phyloP scores from a whole-genome alignment of 2,797 vertebrate species.

The Myotis daubentonii region DNA sequence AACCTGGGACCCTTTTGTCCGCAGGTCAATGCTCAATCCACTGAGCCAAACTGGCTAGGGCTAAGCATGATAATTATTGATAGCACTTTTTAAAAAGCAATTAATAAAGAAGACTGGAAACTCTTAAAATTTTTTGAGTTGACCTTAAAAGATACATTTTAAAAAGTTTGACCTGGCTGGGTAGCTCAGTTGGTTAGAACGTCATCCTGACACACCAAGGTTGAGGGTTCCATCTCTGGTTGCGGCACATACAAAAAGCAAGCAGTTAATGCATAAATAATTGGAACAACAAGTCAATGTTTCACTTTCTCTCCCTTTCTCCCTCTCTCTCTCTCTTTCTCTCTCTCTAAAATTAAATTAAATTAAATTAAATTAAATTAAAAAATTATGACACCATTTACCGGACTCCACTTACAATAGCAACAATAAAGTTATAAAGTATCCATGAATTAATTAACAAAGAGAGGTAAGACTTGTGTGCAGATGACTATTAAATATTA shows the following conservation, averaged over 20 bases:
- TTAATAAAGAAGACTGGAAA: background rate
- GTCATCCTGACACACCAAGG: background rate
- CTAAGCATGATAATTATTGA: background rate
- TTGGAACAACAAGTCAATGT: background rate
- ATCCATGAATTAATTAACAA: background rate
- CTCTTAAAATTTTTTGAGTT: background rate
- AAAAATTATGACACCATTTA: background rate
- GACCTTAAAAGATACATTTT: background rate
- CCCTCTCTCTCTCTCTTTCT: too few species aligned
- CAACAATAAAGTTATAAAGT: background rate
- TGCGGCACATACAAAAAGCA: background rate
- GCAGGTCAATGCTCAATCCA: too few species aligned
- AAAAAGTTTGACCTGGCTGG: background rate
- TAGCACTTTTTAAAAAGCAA: background rate
- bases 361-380: background rate
- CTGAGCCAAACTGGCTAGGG: background rate
- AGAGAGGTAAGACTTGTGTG: rapidly evolving
- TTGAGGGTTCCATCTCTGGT: background rate
- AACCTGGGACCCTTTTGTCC: too few species aligned
- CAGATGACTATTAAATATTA: background rate
- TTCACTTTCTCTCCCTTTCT: background rate
- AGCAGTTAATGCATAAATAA: background rate
- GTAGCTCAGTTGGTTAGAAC: background rate
- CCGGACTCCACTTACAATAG: background rate
- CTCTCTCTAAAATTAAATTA: background rate